Evolutionary conservation across 2,888 invertebrate genomes (phyloP), one percentile per base, ranked within the genome.

Genomic region (Drosophila bunnanda): DNA sequence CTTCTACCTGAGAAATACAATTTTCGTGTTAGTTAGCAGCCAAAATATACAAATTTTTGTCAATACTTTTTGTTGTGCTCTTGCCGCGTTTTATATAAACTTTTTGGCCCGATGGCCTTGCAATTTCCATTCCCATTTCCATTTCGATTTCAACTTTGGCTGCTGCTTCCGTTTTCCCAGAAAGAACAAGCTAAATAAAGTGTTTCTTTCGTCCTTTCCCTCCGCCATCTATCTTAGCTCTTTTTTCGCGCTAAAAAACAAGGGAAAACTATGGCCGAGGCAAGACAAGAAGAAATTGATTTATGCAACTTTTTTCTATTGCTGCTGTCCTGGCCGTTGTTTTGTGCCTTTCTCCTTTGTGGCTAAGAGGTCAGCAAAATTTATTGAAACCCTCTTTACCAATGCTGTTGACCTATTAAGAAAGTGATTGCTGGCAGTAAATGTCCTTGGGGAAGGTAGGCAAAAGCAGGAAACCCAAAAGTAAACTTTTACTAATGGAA

Each of bases 381-480:
- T 80, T 77, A 79, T 82, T 79, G 83, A 75, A 65, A 72, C 66
- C 79, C 32, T 61, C 72, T 77, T 62, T 50, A 39, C 53, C 57
- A 53, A 36, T 58, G 46, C 78, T 66, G 80, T 85, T 82, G 80
- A 82, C 76, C 86, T 77, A 82, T 77, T 86, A 79, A 66, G 61
- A 61, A 71, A 76, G 61, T 71, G 73, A 58, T 58, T 54, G 38
- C 39, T 54, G 13, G 25, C 25, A 28, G 13, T 44, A 39, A 10
- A 54, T 15, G 39, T 46, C 39, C 43, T 44, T 46, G n/a, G 54
- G 58, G n/a, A 53, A 36, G 25, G 10, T 10, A 10, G 25, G 48
- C 44, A 2, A 56, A 38, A 68, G 57, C 54, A 48, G 13, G 62
- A 60, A 65, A 43, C 55, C 44, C 32, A 67, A 67, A 66, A 30